phyloP scores from a whole-genome alignment of 2,113 vertebrate species.

The Aviceda subcristata region DNA sequence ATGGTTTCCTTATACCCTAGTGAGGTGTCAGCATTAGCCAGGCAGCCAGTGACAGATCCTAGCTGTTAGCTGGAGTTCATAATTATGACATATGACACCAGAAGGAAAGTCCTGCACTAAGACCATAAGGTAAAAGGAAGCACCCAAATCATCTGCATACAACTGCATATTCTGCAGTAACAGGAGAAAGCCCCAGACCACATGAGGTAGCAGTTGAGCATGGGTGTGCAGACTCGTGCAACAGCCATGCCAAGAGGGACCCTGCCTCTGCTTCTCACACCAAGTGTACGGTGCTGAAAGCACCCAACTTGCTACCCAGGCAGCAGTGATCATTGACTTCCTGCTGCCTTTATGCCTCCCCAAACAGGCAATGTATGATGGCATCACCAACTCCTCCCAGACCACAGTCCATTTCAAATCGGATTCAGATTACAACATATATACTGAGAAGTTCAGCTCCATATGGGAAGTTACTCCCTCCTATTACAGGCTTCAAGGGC shows the following conservation, averaged over 20 bases:
- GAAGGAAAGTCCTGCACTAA: background rate
- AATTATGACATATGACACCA: background rate
- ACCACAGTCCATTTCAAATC: background rate
- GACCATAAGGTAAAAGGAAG: background rate
- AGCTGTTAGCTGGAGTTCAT: background rate
- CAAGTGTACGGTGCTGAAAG: fast-evolving
- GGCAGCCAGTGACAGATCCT: background rate
- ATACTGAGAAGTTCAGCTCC: background rate
- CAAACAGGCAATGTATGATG: background rate
- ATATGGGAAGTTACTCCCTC: background rate
- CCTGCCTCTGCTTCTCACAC: background rate
- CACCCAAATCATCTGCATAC: background rate
- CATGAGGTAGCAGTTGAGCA: fast-evolving
- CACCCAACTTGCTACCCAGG: background rate
- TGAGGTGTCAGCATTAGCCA: background rate
- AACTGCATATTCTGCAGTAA: background rate
- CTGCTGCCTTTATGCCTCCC: background rate
- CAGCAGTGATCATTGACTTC: background rate
- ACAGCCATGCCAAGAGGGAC: background rate
- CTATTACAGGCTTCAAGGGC: background rate
- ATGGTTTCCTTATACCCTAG: background rate
- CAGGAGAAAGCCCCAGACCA: background rate
- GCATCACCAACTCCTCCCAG: background rate
- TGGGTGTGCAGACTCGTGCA: fast-evolving
- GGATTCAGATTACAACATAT: background rate